Evolutionary conservation across 2,888 invertebrate genomes (phyloP).

Genomic region (Theristus sp.): DNA sequence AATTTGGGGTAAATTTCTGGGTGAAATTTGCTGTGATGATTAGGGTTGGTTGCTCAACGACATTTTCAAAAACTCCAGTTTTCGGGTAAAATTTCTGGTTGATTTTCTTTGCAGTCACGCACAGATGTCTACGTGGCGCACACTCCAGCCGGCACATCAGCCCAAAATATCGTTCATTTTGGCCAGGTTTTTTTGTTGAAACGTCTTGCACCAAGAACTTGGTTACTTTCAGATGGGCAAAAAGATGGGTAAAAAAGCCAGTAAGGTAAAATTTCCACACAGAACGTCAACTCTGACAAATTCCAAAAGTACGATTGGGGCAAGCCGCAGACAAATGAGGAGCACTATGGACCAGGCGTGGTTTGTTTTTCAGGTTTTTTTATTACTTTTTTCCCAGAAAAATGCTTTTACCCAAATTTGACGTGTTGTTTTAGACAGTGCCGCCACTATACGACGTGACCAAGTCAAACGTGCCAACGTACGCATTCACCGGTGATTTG

Average conservation of each 20-base stretch:
- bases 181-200: no score
- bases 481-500: conserved; percentile 48
- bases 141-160: conserved; percentile 35
- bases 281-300: conserved; percentile 1
- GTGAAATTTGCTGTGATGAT: no score
- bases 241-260: no score
- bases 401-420: conserved; percentile 2
- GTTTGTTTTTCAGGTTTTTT: not conserved
- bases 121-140: conserved; percentile 33
- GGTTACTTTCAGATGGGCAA: no score
- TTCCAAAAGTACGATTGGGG: conserved; percentile 16
- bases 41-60: no score
- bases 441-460: conserved; percentile 28
- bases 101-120: conserved; percentile 28
- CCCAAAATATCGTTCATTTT: conserved; percentile 34
- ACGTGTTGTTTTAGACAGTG: conserved; percentile 21
- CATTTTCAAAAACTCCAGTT: no score
- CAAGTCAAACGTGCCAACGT: conserved; percentile 32
- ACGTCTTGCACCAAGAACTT: no score
- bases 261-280: no score
- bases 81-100: no score
- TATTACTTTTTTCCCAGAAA: no score
- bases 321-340: not conserved
- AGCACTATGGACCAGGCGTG: conserved; percentile 2
- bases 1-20: not conserved